These are phyloP conservation scores for Halictus rubicundus DNA, from an alignment of 1,140 invertebrate species.

Conservation along the genomic window DNA sequence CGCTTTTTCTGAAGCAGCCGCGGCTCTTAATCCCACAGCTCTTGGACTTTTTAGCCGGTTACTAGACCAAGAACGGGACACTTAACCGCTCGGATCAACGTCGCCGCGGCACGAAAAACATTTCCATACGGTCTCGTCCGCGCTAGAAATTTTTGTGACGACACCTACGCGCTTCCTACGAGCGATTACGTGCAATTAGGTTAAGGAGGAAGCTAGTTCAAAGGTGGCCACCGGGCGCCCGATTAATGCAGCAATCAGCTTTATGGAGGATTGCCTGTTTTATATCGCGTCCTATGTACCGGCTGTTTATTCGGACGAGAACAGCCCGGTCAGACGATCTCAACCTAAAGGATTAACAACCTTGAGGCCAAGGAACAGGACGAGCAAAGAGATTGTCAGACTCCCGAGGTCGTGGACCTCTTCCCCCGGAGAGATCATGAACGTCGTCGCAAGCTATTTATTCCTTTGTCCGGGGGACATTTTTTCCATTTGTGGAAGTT, in stretches of 20 bases:
- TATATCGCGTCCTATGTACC: neutral
- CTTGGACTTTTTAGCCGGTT: neutral
- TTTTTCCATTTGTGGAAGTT: conserved; percentile 1
- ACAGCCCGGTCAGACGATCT: conserved; percentile 15
- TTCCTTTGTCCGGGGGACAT: conserved; percentile 11
- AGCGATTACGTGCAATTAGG: neutral
- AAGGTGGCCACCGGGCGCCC: neutral
- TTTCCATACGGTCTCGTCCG: neutral
- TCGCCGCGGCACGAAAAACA: conserved; percentile 14
- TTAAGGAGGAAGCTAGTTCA: neutral
- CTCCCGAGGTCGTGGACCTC: conserved; percentile 13
- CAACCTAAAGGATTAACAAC: conserved; percentile 25
- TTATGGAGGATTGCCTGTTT: neutral
- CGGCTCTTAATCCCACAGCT: conserved; percentile 27
- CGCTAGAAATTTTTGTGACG: neutral
- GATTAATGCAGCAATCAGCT: neutral
- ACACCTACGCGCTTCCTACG: neutral
- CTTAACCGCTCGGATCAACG: neutral
- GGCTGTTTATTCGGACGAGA: conserved; percentile 49
- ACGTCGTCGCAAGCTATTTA: conserved; percentile 33
- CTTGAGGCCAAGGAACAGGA: conserved; percentile 16
- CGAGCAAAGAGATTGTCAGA: neutral
- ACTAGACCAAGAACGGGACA: neutral
- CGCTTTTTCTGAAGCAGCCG: neutral
- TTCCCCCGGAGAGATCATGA: conserved; percentile 14